These are phyloP conservation scores for Lycaena phlaeas DNA, from an alignment of 2,888 invertebrate genomes.

Conservation along the genomic window DNA sequence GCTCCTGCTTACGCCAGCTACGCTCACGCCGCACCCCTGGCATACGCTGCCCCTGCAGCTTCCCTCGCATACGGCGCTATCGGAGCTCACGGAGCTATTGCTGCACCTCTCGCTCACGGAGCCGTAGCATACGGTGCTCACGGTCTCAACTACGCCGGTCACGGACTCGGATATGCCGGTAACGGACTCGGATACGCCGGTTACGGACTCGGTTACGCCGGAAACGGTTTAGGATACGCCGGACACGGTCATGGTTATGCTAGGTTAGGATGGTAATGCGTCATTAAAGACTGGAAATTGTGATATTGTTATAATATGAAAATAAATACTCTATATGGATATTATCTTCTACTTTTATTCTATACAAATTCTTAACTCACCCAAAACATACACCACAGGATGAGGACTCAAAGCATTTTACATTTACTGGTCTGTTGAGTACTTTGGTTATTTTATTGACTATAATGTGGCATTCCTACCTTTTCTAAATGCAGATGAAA, in stretches of 20 bases:
- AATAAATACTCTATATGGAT: neutral
- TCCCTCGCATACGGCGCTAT: constrained; percentile 5
- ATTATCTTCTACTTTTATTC: no score
- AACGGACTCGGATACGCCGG: constrained; percentile 21
- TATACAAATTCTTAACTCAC: no score
- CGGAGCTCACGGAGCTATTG: constrained; percentile 25
- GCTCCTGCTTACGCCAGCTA: constrained; percentile 8
- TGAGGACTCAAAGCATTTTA: no score
- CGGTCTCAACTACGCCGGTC: constrained; percentile 21
- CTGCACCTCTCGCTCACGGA: constrained; percentile 26
- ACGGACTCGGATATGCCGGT: no score
- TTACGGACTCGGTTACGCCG: constrained; percentile 19
- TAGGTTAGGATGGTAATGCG: constrained; percentile 4
- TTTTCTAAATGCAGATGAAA: no score
- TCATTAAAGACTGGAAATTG: constrained; percentile 11
- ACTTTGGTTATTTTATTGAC: no score
- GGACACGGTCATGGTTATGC: no score
- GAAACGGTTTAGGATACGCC: constrained; percentile 20
- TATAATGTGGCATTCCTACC: no score
- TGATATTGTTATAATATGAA: constrained; percentile 5
- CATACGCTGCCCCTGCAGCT: constrained; percentile 22
- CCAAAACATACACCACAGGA: no score
- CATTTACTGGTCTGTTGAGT: no score
- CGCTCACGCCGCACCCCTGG: constrained; percentile 21
- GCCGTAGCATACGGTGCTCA: constrained; percentile 19